Evolutionary conservation across 2,888 invertebrate species (phyloP).

Genomic region (Eupithecia exiguata): DNA sequence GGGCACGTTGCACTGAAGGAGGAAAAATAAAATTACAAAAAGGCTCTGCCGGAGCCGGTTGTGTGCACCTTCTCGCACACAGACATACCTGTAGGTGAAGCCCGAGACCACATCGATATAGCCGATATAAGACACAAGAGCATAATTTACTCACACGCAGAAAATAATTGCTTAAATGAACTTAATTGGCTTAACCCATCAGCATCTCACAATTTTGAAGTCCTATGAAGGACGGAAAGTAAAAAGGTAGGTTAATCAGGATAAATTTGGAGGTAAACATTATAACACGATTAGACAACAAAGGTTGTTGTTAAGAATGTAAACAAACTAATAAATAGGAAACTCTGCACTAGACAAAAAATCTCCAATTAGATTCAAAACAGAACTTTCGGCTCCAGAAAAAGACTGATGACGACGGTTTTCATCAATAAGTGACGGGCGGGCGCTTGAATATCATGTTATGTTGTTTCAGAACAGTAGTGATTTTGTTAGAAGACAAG

Average conservation of each 20-base stretch:
- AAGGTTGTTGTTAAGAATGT: neutral
- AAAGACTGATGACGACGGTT: slow-evolving; percentile 22
- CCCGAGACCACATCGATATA: slow-evolving; percentile 63
- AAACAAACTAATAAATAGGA: slow-evolving; percentile 7
- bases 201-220: slow-evolving; percentile 6
- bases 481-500: slow-evolving; percentile 56
- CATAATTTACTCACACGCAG: slow-evolving; percentile 66
- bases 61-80: slow-evolving; percentile 68
- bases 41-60: slow-evolving; percentile 71
- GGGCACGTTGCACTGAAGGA: slow-evolving; percentile 63
- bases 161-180: slow-evolving; percentile 45
- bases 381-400: slow-evolving; percentile 16
- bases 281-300: neutral
- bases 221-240: neutral
- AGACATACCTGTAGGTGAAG: slow-evolving; percentile 50
- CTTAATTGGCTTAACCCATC: slow-evolving; percentile 5
- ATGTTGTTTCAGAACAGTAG: slow-evolving; percentile 45
- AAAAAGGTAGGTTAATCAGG: neutral
- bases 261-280: neutral
- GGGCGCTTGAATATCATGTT: slow-evolving; percentile 14
- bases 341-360: slow-evolving; percentile 1
- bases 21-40: slow-evolving; percentile 81
- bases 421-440: slow-evolving; percentile 42
- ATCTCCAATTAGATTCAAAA: slow-evolving; percentile 32
- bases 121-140: slow-evolving; percentile 58